Evolutionary conservation across 1,140 invertebrate genomes (phyloP).

Genomic region (Drosophila leontia): DNA sequence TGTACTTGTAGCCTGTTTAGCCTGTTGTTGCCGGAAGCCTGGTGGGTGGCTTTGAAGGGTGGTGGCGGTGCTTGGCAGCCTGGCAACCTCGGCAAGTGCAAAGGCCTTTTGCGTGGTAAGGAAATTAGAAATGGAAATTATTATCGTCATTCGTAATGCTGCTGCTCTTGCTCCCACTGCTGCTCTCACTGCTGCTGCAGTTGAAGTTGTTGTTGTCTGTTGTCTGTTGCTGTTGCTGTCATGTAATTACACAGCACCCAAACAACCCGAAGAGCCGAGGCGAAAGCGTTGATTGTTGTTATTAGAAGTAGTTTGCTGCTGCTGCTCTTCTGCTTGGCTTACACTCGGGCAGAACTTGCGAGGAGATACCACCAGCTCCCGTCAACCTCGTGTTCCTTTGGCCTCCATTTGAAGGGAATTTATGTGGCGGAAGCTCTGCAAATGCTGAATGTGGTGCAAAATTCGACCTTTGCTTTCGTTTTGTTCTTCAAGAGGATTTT

Average conservation of each 20-base stretch:
- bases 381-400: background rate
- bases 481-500: slow-evolving; percentile 9
- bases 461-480: slow-evolving; percentile 22
- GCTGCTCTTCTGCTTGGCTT: slow-evolving; percentile 29
- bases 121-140: slow-evolving; percentile 84
- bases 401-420: slow-evolving; percentile 32
- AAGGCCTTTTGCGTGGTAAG: slow-evolving; percentile 73
- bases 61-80: slow-evolving; percentile 9
- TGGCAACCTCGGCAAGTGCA: slow-evolving; percentile 53
- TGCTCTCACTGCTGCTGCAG: slow-evolving; percentile 26
- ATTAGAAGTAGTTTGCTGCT: slow-evolving; percentile 46
- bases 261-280: slow-evolving; percentile 40
- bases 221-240: slow-evolving; percentile 67
- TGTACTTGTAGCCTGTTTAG: slow-evolving; percentile 26
- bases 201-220: slow-evolving; percentile 13
- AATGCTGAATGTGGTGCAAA: slow-evolving; percentile 35
- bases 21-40: slow-evolving; percentile 44
- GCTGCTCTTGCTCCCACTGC: slow-evolving; percentile 23
- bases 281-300: slow-evolving; percentile 51
- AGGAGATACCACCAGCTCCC: slow-evolving; percentile 11
- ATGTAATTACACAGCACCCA: slow-evolving; percentile 75
- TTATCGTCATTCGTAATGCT: slow-evolving; percentile 79
- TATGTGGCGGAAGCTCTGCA: slow-evolving; percentile 41
- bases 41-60: slow-evolving; percentile 9
- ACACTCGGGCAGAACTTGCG: slow-evolving; percentile 11